Conservation (phyloP, 37 sponge, comb jelly and placozoan species). For the Chondrosia reniformis region DNA sequence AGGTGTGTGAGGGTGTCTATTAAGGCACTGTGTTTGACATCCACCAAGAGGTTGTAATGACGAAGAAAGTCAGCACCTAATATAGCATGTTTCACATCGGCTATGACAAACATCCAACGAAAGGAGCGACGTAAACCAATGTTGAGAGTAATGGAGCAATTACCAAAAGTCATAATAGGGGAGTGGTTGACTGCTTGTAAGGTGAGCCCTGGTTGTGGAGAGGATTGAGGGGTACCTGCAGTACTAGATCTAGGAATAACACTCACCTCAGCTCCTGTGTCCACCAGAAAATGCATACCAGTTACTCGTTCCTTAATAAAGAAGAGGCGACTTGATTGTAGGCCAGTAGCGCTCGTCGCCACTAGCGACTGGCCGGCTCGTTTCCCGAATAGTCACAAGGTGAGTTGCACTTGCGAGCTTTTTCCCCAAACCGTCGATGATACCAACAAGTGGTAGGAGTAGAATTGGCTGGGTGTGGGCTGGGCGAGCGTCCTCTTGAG, state of each 20-base stretch:
- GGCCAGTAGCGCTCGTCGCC: constrained; percentile 65
- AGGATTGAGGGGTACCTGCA: neutral
- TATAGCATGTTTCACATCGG: constrained; percentile 66
- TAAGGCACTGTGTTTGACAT: neutral
- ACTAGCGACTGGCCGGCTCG: constrained; percentile 48
- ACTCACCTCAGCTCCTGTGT: constrained; percentile 57
- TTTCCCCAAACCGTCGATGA: no score
- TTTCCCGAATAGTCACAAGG: constrained; percentile 55
- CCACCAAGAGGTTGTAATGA: constrained; percentile 26
- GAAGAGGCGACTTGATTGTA: constrained; percentile 49
- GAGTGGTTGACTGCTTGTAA: constrained; percentile 30
- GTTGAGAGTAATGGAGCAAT: constrained; percentile 45
- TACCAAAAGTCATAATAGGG: constrained; percentile 27
- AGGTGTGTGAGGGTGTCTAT: constrained; percentile 24
- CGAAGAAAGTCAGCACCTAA: constrained; percentile 62
- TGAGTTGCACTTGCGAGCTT: no score
- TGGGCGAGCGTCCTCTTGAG: no score
- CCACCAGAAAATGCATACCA: constrained; percentile 38
- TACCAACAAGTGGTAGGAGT: no score
- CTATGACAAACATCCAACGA: constrained; percentile 58
- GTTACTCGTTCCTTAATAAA: constrained; percentile 27
- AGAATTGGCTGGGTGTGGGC: no score
- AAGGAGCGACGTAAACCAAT: constrained; percentile 53
- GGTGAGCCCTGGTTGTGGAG: neutral
- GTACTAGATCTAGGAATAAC: constrained; percentile 30